A percentile compares a stretch with the other conserved stretches of the same genome.
phyloP scores from a whole-genome alignment of 2,113 vertebrate genomes.

The Lepisosteus oculatus region DNA sequence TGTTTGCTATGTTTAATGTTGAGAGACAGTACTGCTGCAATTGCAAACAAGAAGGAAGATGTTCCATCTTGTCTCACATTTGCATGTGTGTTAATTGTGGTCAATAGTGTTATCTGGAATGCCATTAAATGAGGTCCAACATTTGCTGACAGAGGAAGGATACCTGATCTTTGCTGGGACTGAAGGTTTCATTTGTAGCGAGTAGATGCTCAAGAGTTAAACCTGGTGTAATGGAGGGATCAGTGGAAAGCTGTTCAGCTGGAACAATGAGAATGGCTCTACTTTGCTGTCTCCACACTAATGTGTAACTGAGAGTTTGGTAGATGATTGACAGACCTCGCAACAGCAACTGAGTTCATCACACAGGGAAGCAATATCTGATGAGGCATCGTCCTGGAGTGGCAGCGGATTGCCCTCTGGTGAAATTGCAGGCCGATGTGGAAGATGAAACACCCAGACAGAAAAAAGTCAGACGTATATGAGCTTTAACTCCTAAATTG shows the following conservation, averaged over 20 bases:
- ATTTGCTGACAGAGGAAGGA: neutral
- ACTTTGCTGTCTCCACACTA: conserved; percentile 3
- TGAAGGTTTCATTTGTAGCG: neutral
- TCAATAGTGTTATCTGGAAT: neutral
- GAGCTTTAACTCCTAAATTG: neutral
- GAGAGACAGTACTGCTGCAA: too few species aligned
- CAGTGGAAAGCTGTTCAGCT: conserved; percentile 1
- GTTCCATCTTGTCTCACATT: too few species aligned
- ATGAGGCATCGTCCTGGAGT: conserved; percentile 3
- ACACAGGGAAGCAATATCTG: neutral
- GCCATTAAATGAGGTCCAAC: neutral
- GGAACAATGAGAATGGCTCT: conserved; percentile 12
- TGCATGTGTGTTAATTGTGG: too few species aligned
- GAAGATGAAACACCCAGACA: neutral
- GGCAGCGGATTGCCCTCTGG: neutral
- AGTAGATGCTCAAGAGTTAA: conserved; percentile 2
- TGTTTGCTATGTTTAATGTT: too few species aligned
- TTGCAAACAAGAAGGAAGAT: too few species aligned
- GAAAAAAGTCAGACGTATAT: neutral
- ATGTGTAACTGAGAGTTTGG: conserved; percentile 11
- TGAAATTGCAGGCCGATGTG: neutral
- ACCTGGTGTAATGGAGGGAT: conserved; percentile 8
- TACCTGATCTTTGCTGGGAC: neutral
- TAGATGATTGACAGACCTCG: conserved; percentile 8
- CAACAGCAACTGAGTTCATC: conserved; percentile 9